phyloP scores from a whole-genome alignment of 2,113 vertebrate genomes.

The Sander lucioperca region DNA sequence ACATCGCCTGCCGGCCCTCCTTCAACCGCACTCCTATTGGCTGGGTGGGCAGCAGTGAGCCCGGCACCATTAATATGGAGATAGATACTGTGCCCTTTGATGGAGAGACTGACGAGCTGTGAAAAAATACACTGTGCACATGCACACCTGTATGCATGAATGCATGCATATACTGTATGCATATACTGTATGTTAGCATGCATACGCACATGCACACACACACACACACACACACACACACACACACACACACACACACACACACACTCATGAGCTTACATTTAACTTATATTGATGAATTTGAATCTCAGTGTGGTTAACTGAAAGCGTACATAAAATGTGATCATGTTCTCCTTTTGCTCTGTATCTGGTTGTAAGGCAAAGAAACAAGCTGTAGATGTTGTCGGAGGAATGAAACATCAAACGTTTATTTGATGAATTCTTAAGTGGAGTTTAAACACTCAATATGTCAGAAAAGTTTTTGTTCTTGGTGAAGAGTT shows the following conservation, averaged over 20 bases:
- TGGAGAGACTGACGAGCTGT: conserved; percentile 97
- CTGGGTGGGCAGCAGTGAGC: conserved; percentile 92
- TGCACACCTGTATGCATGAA: conserved; percentile 37
- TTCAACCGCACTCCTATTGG: conserved; percentile 99
- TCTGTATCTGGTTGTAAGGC: conserved; percentile 40
- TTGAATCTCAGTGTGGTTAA: conserved; percentile 47
- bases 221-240: no score
- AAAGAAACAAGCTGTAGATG: conserved; percentile 30
- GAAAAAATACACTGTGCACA: conserved; percentile 71
- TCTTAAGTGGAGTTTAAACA: conserved; percentile 17
- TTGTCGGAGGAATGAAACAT: conserved; percentile 35
- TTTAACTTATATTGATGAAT: conserved; percentile 36
- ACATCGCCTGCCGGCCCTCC: conserved; percentile 91
- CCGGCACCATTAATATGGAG: conserved; percentile 88
- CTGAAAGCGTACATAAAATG: conserved; percentile 45
- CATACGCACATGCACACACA: not conserved
- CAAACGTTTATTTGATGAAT: conserved; percentile 28
- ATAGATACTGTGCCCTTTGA: conserved; percentile 87
- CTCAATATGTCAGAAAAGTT: conserved; percentile 29
- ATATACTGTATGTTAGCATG: conserved; percentile 31
- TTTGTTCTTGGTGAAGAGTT: conserved; percentile 21
- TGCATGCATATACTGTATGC: conserved; percentile 33
- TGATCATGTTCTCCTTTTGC: conserved; percentile 28
- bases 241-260: not conserved
- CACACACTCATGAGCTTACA: conserved; percentile 29